phyloP scores from a whole-genome alignment of 2,888 invertebrate genomes.

The Hyppa rectilinea region DNA sequence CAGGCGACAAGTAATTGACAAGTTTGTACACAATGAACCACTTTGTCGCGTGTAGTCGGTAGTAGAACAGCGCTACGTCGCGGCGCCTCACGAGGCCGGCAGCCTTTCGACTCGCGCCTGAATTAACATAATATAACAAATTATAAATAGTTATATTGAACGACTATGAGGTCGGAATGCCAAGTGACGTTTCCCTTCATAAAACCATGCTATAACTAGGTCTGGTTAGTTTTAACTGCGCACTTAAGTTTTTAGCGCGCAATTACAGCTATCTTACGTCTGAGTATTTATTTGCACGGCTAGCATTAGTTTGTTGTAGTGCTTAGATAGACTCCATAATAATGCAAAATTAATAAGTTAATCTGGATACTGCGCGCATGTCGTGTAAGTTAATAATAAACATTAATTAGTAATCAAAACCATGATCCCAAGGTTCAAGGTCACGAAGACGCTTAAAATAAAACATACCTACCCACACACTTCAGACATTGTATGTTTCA shows the following conservation, averaged over 20 bases:
- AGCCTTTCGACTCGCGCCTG: conserved; percentile 83
- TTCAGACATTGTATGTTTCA: conserved; percentile 10
- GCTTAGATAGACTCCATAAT: neutral
- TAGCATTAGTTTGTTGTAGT: conserved; percentile 8
- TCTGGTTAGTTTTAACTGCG: conserved; percentile 49
- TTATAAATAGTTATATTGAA: conserved; percentile 72
- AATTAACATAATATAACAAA: conserved; percentile 85
- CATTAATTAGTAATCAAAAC: conserved; percentile 8
- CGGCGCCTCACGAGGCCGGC: conserved; percentile 84
- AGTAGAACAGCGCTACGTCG: conserved; percentile 58
- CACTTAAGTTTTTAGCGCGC: conserved; percentile 42
- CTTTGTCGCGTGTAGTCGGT: conserved; percentile 68
- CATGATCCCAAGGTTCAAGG: conserved; percentile 9
- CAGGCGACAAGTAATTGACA: conserved; percentile 56
- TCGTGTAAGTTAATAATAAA: conserved; percentile 12
- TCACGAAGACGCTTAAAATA: conserved; percentile 22
- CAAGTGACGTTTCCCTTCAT: conserved; percentile 62
- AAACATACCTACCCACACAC: conserved; percentile 11
- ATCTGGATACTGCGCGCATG: neutral
- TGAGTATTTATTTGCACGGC: conserved; percentile 16
- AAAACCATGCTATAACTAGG: conserved; percentile 36
- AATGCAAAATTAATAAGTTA: neutral
- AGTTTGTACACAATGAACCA: conserved; percentile 67
- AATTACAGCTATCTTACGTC: conserved; percentile 32
- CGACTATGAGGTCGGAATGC: conserved; percentile 70